phyloP scores from a whole-genome alignment of 1,140 invertebrate genomes.

The Brachionus rotundiformis region DNA sequence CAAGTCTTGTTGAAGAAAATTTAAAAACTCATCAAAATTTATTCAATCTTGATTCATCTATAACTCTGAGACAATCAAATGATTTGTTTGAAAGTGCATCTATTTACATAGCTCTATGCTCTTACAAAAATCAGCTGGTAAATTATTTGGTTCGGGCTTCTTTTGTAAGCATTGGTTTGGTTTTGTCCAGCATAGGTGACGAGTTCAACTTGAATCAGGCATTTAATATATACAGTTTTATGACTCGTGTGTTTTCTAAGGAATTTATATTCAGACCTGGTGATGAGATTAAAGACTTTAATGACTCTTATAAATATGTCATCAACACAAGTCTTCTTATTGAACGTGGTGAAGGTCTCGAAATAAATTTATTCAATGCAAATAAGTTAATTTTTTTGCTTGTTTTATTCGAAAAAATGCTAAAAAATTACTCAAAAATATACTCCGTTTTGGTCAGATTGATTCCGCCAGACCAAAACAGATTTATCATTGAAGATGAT shows the following conservation, averaged over 20 bases:
- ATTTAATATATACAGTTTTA: constrained; percentile 31
- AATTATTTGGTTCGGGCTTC: constrained; percentile 37
- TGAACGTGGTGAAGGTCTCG: background rate
- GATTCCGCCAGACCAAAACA: background rate
- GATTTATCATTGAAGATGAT: background rate
- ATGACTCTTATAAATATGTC: constrained; percentile 41
- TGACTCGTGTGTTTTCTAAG: background rate
- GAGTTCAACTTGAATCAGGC: background rate
- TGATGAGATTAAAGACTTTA: constrained; percentile 24
- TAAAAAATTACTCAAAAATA: constrained; percentile 14
- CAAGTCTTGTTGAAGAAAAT: background rate
- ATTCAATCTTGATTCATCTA: background rate
- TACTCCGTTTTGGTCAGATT: background rate
- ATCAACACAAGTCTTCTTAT: constrained; percentile 9
- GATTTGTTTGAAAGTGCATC: constrained; percentile 25
- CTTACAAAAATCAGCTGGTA: constrained; percentile 36
- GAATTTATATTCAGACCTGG: constrained; percentile 39
- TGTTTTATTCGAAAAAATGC: constrained; percentile 31
- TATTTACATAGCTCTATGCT: constrained; percentile 14
- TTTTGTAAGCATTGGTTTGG: background rate
- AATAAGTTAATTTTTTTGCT: constrained; percentile 12
- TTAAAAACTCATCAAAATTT: constrained; percentile 17
- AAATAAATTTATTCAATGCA: constrained; percentile 32
- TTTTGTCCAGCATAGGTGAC: background rate
- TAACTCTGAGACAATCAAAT: background rate